Conservation (phyloP, 1,140 invertebrate species). For the Drosophila sproati region DNA sequence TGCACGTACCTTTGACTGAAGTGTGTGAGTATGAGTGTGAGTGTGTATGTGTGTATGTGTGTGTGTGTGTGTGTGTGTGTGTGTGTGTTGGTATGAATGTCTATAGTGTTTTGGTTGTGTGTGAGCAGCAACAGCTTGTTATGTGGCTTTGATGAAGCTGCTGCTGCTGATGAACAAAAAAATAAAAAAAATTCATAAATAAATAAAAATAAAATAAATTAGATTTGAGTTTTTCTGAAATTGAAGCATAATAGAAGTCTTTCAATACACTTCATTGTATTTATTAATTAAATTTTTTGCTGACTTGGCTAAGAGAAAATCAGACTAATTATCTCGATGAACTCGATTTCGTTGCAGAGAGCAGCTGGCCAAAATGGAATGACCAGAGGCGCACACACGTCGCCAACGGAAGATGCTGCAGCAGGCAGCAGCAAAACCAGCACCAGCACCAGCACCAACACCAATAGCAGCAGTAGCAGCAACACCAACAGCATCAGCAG, state of each 20-base stretch:
- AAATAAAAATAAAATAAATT: constrained; percentile 1
- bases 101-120: constrained; percentile 1
- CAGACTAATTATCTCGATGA: too few relatives aligned
- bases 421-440: constrained; percentile 54
- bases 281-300: too few relatives aligned
- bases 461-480: constrained; percentile 32
- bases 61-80: constrained; percentile 14
- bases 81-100: not conserved
- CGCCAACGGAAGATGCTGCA: constrained; percentile 66
- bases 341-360: constrained; percentile 2
- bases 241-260: too few relatives aligned
- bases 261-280: too few relatives aligned
- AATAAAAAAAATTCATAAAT: not conserved
- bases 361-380: constrained; percentile 59
- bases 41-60: constrained; percentile 3
- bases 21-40: constrained; percentile 5
- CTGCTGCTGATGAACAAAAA: not conserved
- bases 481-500: constrained; percentile 22
- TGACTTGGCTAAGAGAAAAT: too few relatives aligned
- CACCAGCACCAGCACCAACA: constrained; percentile 39
- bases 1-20: constrained; percentile 58
- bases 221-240: too few relatives aligned
- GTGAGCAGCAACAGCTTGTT: constrained; percentile 26
- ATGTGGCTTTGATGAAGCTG: constrained; percentile 35
- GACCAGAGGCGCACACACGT: constrained; percentile 48